Evolutionary conservation across 1,140 invertebrate species (phyloP).

Genomic region (Stegodyphus mimosarum): DNA sequence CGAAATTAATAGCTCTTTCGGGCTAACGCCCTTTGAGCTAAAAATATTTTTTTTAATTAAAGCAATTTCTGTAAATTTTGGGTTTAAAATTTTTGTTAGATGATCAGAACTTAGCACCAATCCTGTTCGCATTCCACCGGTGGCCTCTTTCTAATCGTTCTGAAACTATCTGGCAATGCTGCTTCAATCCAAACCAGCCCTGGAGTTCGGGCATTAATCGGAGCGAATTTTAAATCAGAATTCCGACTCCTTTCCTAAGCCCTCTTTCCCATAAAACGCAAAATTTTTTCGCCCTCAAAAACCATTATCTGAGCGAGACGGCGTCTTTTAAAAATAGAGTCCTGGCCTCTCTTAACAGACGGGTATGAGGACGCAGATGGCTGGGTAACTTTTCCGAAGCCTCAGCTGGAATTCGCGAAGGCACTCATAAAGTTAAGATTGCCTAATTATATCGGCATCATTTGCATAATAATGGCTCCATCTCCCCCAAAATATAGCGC

Average conservation of each 20-base stretch:
- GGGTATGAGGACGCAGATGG: conserved; percentile 34
- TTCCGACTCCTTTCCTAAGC: neutral
- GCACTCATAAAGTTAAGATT: conserved; percentile 58
- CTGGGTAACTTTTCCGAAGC: conserved; percentile 13
- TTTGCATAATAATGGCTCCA: conserved; percentile 58
- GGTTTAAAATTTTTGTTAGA: too few species aligned
- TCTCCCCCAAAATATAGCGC: conserved; percentile 37
- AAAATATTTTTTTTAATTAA: too few species aligned
- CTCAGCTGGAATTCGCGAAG: conserved; percentile 54
- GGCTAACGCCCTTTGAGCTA: too few species aligned
- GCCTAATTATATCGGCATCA: conserved; percentile 59
- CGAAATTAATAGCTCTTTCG: too few species aligned
- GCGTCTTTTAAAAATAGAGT: conserved; percentile 52
- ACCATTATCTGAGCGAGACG: conserved; percentile 36
- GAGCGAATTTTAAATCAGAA: conserved; percentile 43
- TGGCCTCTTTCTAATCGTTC: too few species aligned
- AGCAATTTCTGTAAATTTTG: too few species aligned
- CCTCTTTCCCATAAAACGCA: neutral
- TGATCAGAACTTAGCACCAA: too few species aligned
- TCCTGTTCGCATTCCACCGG: too few species aligned
- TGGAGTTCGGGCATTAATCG: conserved; percentile 14
- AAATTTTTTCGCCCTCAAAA: conserved; percentile 50
- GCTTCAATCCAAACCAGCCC: neutral
- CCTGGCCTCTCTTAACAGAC: conserved; percentile 29
- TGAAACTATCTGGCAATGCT: neutral